Percentiles rank a stretch among this genome's conserved stretches.
phyloP scores from a whole-genome alignment of 1,140 invertebrate species.

The Polypedilum pembai region DNA sequence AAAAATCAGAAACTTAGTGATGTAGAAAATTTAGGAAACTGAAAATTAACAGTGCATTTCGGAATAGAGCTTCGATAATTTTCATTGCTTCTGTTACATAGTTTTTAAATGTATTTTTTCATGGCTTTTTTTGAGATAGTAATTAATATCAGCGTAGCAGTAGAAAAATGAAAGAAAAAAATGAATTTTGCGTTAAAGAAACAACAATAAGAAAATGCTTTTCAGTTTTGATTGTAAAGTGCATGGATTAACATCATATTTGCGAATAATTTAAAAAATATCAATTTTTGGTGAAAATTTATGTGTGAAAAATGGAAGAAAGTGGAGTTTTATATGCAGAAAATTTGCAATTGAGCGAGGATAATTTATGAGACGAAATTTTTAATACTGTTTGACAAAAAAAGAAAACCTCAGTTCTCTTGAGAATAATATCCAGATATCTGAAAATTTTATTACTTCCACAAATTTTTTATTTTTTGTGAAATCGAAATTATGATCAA shows the following conservation, averaged over 20 bases:
- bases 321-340: background rate
- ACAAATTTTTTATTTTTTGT: background rate
- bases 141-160: constrained; percentile 8
- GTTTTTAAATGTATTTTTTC: background rate
- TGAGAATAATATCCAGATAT: background rate
- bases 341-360: constrained; percentile 11
- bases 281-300: background rate
- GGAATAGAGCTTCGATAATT: background rate
- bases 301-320: background rate
- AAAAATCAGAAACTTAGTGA: constrained; percentile 8
- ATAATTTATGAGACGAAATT: background rate
- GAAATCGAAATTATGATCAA: background rate
- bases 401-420: background rate
- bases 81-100: constrained; percentile 19
- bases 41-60: constrained; percentile 27
- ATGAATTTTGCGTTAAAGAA: constrained; percentile 5
- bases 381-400: background rate
- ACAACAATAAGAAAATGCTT: background rate
- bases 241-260: constrained; percentile 11
- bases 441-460: background rate
- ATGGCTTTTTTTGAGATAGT: background rate
- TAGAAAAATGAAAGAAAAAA: background rate
- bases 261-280: background rate
- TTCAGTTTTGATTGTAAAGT: constrained; percentile 22
- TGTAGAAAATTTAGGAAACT: constrained; percentile 24